These are phyloP conservation scores for Candidula unifasciata DNA, from an alignment of 2,888 invertebrate genomes.

Conservation along the genomic window DNA sequence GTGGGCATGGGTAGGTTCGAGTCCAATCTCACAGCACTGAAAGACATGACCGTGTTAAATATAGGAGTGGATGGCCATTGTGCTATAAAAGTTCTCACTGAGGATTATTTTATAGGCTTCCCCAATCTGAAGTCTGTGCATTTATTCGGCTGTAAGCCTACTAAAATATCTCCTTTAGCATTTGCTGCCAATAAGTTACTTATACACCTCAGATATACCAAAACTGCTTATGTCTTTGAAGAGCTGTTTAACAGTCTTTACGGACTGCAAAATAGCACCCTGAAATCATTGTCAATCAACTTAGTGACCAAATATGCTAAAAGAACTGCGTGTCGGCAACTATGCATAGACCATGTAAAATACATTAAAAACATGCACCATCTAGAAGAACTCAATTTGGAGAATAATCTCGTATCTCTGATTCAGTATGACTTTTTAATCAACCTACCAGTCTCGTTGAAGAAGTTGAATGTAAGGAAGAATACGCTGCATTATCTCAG, in stretches of 20 bases:
- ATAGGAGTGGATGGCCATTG: conserved; percentile 18
- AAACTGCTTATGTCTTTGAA: conserved; percentile 7
- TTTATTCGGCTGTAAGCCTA: background rate
- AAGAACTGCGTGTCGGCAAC: background rate
- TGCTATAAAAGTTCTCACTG: background rate
- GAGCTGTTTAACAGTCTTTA: conserved; percentile 17
- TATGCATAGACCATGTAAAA: background rate
- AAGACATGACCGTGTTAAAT: background rate
- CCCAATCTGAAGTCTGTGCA: conserved; percentile 17
- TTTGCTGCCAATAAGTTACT: background rate
- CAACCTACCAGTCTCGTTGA: background rate
- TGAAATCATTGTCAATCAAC: conserved; percentile 14
- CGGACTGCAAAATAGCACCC: background rate
- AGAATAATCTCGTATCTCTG: conserved; percentile 9
- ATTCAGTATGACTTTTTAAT: background rate
- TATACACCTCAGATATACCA: background rate
- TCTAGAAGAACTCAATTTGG: conserved; percentile 10
- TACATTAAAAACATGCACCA: background rate
- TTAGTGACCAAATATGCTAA: background rate
- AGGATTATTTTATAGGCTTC: background rate
- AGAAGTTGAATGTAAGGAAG: conserved; percentile 9
- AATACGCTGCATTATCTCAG: conserved; percentile 2
- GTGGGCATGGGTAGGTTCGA: background rate
- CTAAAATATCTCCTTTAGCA: background rate
- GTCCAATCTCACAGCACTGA: background rate